Base-by-base conservation (phyloP, 2,888 invertebrate genomes). In the Euplexia lucipara region DNA sequence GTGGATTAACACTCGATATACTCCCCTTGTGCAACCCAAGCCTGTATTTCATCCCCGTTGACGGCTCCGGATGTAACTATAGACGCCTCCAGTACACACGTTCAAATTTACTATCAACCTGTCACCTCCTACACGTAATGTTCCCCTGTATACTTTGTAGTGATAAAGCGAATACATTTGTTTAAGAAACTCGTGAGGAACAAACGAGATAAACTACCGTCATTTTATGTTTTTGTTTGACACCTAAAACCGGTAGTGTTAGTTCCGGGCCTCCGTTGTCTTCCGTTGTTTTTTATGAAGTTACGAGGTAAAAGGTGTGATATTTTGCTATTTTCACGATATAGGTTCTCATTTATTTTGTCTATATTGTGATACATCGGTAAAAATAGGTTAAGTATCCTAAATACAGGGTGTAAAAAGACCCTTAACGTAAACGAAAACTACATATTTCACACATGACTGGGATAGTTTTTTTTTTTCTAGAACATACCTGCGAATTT, bases 81-180 rank as follows among this genome's bases (percentile, higher is more conserved):
- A 42, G 44, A 39, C 22, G 44, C 54, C 61, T 69, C 53, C 42
- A 34, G 45, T 61, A 59, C 16, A 65, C 54, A 44, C 47, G 58
- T 35, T 39, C 54, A 54, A 70, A 58, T 54, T 30, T 71, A 52
- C 45, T 64, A 52, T 32, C 14, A 32, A 30, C 54, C 47, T 59
- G 42, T 51, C 39, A 57, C 44, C 37, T 45, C 47, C 14, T 56
- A 18, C n/a, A 1, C 12, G 12, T 26, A 52, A 52, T 44, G 5
- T 35, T 39, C 16, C 41, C 42, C 42, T 71, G 26, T 63, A n/a
- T 48, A 48, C 44, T 22, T 37, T n/a, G 5, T 35, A 22, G 58
- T 57, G 78, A 72, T 56, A 48, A 72, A 77, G 10, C 18, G 48
- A 5, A 32, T 56, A 56, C 44, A 77, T 77, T 74, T 60, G 59